Evolutionary conservation across 2,113 vertebrate species (phyloP), one percentile per base, ranked within the genome.

Genomic region (Phrynocephalus versicolor): DNA sequence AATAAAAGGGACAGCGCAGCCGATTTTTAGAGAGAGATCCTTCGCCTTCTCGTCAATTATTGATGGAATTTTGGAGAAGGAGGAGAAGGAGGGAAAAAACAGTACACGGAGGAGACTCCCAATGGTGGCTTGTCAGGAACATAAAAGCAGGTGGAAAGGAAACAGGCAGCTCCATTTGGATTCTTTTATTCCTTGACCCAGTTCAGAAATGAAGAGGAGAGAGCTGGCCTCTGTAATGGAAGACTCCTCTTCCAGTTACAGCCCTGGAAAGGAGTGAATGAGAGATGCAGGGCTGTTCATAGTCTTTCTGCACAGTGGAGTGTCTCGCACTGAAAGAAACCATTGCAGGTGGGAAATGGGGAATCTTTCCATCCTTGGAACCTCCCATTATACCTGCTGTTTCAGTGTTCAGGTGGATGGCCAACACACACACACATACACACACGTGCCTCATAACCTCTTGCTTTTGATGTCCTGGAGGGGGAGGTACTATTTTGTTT

Each of bases 41-140:
- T 91, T 93, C 94, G 73, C 65, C 1, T 79, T 27, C 69, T 74
- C 41, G 80, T 96, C 74, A 96, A 96, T 96, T 95, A 96, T 96
- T 95, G 81, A 96, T 94, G 73, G 19, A 1, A 55, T 88, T 92
- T 91, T 89, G 90, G 94, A 90, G 88, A 19, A 79, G 87, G 92
- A 33, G 57, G 62, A n/a, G 25, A 25, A 62, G 16, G 23, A 18
- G n/a, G 91, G 82, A 33, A n/a, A n/a, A 87, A 90, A 85, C 18
- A 60, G 39, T 77, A 85, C 78, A 58, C 86, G 27, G 91, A 87
- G 82, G 89, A 93, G 93, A 91, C 74, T 80, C 73, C 45, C 79
- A 73, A 27, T 18, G 45, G 85, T 89, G 90, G 84, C 78, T 89
- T 89, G 86, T 72, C 88, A 77, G 77, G 85, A 39, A 82, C 85